Evolutionary conservation across 2,888 invertebrate species (phyloP).

Genomic region (Netelia inedita): DNA sequence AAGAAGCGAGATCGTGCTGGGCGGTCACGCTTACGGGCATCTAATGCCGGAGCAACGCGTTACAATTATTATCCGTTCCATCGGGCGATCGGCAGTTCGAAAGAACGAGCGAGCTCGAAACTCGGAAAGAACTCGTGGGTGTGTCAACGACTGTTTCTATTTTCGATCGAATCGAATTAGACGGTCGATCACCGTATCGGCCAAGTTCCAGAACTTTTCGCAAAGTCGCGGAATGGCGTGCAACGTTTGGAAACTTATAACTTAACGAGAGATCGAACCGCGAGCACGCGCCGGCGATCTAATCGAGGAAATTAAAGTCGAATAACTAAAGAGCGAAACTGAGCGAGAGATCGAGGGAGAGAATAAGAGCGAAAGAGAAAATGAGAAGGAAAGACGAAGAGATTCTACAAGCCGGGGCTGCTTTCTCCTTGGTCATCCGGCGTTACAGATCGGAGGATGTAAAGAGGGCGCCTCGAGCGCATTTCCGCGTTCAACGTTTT

Average conservation of each 20-base stretch:
- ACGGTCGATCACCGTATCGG: not conserved
- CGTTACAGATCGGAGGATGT: constrained; percentile 51
- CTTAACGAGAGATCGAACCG: constrained; percentile 29
- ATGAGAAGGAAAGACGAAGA: constrained; percentile 1
- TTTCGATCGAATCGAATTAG: not conserved
- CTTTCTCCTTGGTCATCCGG: constrained; percentile 59
- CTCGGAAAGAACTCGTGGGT: not conserved
- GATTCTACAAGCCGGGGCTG: constrained; percentile 1
- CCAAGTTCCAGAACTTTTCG: not conserved
- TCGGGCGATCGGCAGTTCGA: not conserved
- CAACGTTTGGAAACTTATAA: constrained; percentile 45
- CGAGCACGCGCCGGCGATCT: constrained; percentile 22
- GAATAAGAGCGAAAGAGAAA: not conserved
- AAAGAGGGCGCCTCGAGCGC: constrained; percentile 31
- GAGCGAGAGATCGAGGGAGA: constrained; percentile 6
- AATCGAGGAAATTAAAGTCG: constrained; percentile 56
- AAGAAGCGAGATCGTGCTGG: constrained; percentile 3
- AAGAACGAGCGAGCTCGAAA: not conserved
- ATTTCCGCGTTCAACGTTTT: constrained; percentile 47
- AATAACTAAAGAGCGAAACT: constrained; percentile 30
- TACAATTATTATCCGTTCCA: not conserved
- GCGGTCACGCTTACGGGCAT: constrained; percentile 34
- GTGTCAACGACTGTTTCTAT: not conserved
- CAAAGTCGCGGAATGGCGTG: constrained; percentile 5
- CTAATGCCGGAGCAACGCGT: not conserved